Evolutionary conservation across 2,888 invertebrate genomes (phyloP).

Genomic region (Lycophotia porphyrea): DNA sequence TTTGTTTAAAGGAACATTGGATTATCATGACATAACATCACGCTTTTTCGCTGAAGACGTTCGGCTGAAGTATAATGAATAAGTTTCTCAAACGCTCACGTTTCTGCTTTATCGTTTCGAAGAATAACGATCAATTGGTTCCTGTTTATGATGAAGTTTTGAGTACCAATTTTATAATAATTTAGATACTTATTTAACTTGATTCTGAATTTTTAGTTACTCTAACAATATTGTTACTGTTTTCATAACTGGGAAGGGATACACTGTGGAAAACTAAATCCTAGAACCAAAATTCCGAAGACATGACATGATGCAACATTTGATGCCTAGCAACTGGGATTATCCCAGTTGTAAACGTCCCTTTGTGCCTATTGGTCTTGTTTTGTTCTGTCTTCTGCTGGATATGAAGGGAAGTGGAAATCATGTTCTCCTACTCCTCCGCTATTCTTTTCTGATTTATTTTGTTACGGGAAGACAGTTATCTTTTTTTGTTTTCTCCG

Average conservation of each 20-base stretch:
- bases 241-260: neutral
- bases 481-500: neutral
- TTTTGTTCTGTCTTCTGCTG: neutral
- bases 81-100: neutral
- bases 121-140: neutral
- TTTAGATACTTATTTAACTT: neutral
- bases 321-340: neutral
- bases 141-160: neutral
- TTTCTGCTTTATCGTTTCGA: neutral
- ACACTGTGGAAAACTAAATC: neutral
- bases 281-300: neutral
- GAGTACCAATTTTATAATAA: neutral
- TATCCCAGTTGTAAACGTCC: neutral
- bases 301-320: neutral
- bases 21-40: conserved; percentile 9
- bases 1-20: conserved; percentile 14
- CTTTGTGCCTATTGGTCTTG: neutral
- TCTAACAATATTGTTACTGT: neutral
- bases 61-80: neutral
- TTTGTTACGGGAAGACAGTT: neutral
- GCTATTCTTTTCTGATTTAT: neutral
- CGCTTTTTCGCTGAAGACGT: neutral
- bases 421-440: neutral
- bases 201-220: neutral
- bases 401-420: neutral